phyloP scores from a whole-genome alignment of 2,888 invertebrate genomes.

The Phaedon cochleariae region DNA sequence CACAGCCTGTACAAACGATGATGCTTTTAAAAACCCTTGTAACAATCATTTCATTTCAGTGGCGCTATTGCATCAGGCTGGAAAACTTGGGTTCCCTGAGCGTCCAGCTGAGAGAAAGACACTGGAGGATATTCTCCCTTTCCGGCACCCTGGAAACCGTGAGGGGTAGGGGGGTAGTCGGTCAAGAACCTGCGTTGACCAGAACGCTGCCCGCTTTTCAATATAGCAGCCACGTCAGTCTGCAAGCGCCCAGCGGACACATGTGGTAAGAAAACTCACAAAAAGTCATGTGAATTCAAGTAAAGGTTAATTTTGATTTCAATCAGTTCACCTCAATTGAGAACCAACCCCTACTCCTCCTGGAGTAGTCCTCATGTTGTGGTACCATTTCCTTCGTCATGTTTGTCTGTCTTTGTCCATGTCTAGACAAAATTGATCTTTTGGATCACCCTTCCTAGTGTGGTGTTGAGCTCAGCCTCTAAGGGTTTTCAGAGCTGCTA shows the following conservation, averaged over 20 bases:
- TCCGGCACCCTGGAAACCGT: conserved; percentile 94
- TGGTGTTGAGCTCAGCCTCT: too few species aligned
- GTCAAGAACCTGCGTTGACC: conserved; percentile 94
- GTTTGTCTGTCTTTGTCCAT: too few species aligned
- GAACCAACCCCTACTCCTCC: too few species aligned
- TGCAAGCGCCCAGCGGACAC: conserved; percentile 97
- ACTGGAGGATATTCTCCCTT: conserved; percentile 97
- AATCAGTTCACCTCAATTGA: too few species aligned
- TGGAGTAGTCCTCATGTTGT: too few species aligned
- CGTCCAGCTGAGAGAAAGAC: conserved; percentile 94
- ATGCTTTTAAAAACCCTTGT: too few species aligned
- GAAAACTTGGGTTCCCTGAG: conserved; percentile 91
- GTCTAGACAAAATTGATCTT: too few species aligned
- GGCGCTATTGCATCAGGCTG: conserved; percentile 97
- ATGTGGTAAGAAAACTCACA: conserved; percentile 93
- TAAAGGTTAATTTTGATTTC: neutral
- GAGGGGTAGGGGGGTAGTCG: conserved; percentile 95
- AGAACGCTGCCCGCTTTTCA: conserved; percentile 92
- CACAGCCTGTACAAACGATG: too few species aligned
- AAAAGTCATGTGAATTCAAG: too few species aligned
- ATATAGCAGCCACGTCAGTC: conserved; percentile 95
- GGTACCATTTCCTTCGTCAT: too few species aligned
- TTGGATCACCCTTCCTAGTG: too few species aligned
- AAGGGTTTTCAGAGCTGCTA: too few species aligned
- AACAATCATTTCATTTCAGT: conserved; percentile 71